Percentiles rank a stretch among this genome's conserved stretches.
phyloP scores from a whole-genome alignment of 1,140 invertebrate species.

The Drosophila tropicalis region DNA sequence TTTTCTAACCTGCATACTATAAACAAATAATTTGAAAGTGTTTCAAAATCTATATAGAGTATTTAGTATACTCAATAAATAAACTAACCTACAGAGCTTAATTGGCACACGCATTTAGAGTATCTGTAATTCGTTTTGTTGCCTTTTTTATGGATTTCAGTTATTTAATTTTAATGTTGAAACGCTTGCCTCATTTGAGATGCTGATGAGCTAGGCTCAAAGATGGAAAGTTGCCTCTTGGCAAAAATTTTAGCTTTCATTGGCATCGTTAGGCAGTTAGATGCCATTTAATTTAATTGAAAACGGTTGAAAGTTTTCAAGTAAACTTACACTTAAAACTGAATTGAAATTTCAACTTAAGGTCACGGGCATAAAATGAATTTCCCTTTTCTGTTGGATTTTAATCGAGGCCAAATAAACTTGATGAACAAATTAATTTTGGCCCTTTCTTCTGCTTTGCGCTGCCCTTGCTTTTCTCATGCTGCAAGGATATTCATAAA shows the following conservation, averaged over 20 bases:
- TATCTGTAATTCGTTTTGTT: background rate
- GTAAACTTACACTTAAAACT: constrained; percentile 28
- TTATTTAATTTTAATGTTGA: constrained; percentile 1
- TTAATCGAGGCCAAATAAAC: constrained; percentile 44
- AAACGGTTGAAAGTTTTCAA: constrained; percentile 42
- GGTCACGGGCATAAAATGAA: constrained; percentile 48
- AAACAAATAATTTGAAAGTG: no score
- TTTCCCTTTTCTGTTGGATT: constrained; percentile 33
- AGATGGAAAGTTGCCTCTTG: constrained; percentile 3
- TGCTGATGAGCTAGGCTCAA: background rate
- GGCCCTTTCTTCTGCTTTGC: background rate
- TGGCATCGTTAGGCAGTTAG: constrained; percentile 4
- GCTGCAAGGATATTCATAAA: background rate
- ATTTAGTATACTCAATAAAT: no score
- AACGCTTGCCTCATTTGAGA: background rate
- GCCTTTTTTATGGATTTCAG: background rate
- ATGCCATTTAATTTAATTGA: constrained; percentile 52
- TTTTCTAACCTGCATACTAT: background rate
- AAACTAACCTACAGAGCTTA: no score
- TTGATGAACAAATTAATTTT: constrained; percentile 60
- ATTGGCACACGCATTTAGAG: no score
- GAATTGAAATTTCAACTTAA: constrained; percentile 51
- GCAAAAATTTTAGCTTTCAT: background rate
- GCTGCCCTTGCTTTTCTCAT: background rate
- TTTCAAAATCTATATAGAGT: no score